These are phyloP conservation scores for Callinectes sapidus DNA, from an alignment of 2,888 invertebrate species.

Conservation along the genomic window DNA sequence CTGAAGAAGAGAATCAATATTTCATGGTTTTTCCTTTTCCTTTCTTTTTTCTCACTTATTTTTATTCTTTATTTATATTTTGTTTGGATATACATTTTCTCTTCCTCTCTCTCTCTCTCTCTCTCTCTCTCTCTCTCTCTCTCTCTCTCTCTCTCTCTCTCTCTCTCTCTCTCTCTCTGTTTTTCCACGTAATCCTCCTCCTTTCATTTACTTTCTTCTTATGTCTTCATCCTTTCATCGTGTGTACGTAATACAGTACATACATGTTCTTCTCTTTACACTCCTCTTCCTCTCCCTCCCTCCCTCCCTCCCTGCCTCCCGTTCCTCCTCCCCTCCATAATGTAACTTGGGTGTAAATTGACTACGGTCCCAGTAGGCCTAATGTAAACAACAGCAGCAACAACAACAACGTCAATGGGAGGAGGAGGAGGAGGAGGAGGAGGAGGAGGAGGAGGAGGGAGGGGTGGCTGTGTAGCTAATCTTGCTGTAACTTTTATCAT, in stretches of 20 bases:
- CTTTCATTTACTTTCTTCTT: too few species aligned
- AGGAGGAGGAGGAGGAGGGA: background rate
- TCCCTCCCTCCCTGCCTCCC: background rate
- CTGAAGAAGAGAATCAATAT: background rate
- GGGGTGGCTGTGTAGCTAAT: constrained; percentile 44
- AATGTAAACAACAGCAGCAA: constrained; percentile 15
- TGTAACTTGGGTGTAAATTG: constrained; percentile 50
- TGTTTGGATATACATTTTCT: too few species aligned
- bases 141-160: background rate
- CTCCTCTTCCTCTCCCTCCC: background rate
- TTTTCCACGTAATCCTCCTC: background rate
- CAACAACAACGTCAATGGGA: background rate
- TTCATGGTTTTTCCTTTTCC: background rate
- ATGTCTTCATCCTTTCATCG: too few species aligned
- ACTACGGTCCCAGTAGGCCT: constrained; percentile 31
- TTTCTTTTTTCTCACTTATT: too few species aligned
- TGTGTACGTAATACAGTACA: background rate
- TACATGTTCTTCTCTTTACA: background rate
- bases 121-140: background rate
- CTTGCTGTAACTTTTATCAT: constrained; percentile 54
- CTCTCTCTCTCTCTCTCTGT: background rate
- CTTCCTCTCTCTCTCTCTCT: background rate
- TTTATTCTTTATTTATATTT: too few species aligned
- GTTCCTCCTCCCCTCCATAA: constrained; percentile 36
- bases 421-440: background rate